These are phyloP conservation scores for Hyposoter didymator DNA, from an alignment of 2,888 invertebrate genomes.

Conservation along the genomic window DNA sequence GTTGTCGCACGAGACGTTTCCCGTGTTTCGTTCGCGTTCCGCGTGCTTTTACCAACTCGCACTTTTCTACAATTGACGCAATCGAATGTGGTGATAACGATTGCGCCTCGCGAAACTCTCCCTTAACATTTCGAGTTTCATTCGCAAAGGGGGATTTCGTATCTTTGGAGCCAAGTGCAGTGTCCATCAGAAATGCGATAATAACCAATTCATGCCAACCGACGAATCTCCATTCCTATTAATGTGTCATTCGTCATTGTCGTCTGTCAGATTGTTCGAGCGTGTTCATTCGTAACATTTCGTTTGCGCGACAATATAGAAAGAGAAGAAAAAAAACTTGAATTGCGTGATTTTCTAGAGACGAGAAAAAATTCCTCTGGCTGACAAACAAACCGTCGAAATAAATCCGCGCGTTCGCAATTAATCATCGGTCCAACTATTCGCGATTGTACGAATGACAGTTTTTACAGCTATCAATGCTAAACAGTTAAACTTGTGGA, in stretches of 20 bases:
- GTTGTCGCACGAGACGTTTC: constrained; percentile 71
- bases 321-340: neutral
- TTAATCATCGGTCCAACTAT: constrained; percentile 61
- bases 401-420: constrained; percentile 54
- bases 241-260: constrained; percentile 17
- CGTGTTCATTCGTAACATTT: constrained; percentile 34
- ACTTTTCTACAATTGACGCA: constrained; percentile 47
- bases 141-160: constrained; percentile 17
- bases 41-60: constrained; percentile 59
- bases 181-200: constrained; percentile 30
- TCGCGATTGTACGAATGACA: constrained; percentile 46
- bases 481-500: constrained; percentile 53
- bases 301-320: neutral
- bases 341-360: constrained; percentile 6
- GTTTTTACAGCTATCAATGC: constrained; percentile 27
- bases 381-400: constrained; percentile 36
- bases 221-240: neutral
- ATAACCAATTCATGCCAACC: neutral
- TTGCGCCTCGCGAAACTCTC: constrained; percentile 7
- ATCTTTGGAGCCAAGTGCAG: constrained; percentile 1
- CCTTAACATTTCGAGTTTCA: neutral
- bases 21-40: constrained; percentile 69
- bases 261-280: constrained; percentile 59
- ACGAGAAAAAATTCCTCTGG: neutral
- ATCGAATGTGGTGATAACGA: constrained; percentile 38